phyloP scores from a whole-genome alignment of 2,888 invertebrate genomes.

The Synanthedon tipuliformis region DNA sequence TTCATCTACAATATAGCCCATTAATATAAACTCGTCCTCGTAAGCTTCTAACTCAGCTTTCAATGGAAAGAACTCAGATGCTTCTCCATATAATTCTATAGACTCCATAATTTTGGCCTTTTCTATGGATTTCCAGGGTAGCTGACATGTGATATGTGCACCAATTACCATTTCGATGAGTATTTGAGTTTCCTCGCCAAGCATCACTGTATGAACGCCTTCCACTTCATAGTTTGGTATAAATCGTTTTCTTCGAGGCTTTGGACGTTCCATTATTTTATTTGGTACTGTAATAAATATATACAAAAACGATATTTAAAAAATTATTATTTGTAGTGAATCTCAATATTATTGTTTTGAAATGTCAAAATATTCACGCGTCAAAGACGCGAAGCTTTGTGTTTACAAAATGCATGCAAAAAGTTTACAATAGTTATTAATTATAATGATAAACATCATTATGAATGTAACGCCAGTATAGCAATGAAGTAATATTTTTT shows the following conservation, averaged over 20 bases:
- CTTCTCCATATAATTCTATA: constrained; percentile 68
- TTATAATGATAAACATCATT: not conserved
- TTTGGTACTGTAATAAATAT: constrained; percentile 25
- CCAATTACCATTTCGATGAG: constrained; percentile 75
- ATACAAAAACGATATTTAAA: not conserved
- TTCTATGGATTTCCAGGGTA: constrained; percentile 77
- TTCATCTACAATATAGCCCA: constrained; percentile 77
- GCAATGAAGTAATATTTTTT: not conserved
- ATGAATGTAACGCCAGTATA: not conserved
- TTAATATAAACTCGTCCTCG: constrained; percentile 54
- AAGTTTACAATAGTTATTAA: not conserved
- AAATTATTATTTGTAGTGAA: not conserved
- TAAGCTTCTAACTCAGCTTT: constrained; percentile 46
- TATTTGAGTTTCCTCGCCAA: constrained; percentile 71
- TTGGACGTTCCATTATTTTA: constrained; percentile 21
- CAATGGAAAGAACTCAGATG: constrained; percentile 51
- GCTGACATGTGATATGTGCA: constrained; percentile 76
- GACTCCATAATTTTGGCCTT: constrained; percentile 73
- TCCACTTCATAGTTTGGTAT: constrained; percentile 65
- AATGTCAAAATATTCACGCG: not conserved
- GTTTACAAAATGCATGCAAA: not conserved
- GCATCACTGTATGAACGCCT: constrained; percentile 64
- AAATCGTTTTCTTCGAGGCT: constrained; percentile 50
- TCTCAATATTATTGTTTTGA: not conserved
- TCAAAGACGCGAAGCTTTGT: not conserved